Conservation (phyloP, 1,140 invertebrate species). For the Adelges cooleyi region DNA sequence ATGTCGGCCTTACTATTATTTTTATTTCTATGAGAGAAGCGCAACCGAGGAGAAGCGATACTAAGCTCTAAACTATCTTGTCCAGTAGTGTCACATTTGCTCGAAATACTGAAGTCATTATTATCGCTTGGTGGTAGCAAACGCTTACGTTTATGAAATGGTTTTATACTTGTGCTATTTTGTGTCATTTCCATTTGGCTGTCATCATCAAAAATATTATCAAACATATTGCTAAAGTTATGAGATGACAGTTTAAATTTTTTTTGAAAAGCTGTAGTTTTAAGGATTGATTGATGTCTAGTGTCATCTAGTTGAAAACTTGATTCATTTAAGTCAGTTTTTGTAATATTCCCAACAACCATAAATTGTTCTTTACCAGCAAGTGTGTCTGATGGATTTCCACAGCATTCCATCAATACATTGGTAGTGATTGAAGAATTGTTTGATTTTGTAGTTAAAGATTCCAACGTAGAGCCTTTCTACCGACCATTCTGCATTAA, state of each 20-base stretch:
- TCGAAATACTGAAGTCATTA: neutral
- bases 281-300: neutral
- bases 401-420: neutral
- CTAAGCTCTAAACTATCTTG: neutral
- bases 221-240: neutral
- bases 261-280: constrained; percentile 10
- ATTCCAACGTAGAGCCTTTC: neutral
- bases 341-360: neutral
- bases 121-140: neutral
- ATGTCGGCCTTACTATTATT: neutral
- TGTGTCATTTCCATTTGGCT: neutral
- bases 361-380: constrained; percentile 4
- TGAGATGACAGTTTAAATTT: neutral
- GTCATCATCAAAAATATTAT: neutral
- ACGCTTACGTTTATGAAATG: constrained; percentile 2
- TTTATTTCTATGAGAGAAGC: neutral
- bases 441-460: neutral
- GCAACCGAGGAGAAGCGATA: neutral
- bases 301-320: neutral
- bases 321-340: neutral
- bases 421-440: neutral
- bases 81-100: neutral
- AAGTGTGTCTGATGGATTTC: constrained; percentile 1
- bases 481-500: constrained; percentile 2
- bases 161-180: neutral